A percentile compares a stretch with the other conserved stretches of the same genome.
Conservation (phyloP, 2,797 vertebrate genomes). For the Etheostoma nigrum region DNA sequence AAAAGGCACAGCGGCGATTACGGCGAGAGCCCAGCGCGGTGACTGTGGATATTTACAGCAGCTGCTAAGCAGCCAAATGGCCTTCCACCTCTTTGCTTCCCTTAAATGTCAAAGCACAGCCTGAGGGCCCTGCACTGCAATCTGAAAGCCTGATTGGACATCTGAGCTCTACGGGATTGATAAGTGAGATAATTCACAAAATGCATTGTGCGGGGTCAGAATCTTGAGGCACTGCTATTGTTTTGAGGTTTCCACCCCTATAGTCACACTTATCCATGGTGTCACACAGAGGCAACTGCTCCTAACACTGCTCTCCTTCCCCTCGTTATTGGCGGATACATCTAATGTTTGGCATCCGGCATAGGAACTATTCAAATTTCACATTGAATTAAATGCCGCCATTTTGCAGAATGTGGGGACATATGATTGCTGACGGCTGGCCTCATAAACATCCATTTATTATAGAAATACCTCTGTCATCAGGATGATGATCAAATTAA, state of each 20-base stretch:
- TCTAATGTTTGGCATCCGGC: slow-evolving; percentile 55
- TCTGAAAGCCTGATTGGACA: slow-evolving; percentile 75
- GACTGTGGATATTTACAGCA: slow-evolving; percentile 73
- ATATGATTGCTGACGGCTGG: slow-evolving; percentile 56
- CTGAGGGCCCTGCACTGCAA: slow-evolving; percentile 51
- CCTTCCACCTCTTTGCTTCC: slow-evolving; percentile 72
- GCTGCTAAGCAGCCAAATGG: slow-evolving; percentile 75
- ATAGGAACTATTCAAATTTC: slow-evolving; percentile 62
- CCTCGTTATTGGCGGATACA: slow-evolving; percentile 60
- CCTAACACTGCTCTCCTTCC: slow-evolving; percentile 30
- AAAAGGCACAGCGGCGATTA: slow-evolving; percentile 66
- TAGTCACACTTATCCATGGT: slow-evolving; percentile 66
- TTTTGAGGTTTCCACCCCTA: slow-evolving; percentile 68
- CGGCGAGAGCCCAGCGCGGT: neutral
- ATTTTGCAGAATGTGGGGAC: slow-evolving; percentile 44
- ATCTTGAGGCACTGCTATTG: slow-evolving; percentile 72
- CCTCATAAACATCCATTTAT: slow-evolving; percentile 77
- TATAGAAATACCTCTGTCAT: slow-evolving; percentile 76
- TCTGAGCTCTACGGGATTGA: slow-evolving; percentile 70
- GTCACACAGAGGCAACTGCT: slow-evolving; percentile 62
- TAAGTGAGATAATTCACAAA: slow-evolving; percentile 77
- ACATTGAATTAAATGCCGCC: slow-evolving; percentile 51
- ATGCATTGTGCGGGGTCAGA: slow-evolving; percentile 61
- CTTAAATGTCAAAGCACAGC: slow-evolving; percentile 83
- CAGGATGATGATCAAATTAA: slow-evolving; percentile 77